These are phyloP conservation scores for Cromileptes altivelis DNA, from an alignment of 2,113 vertebrate species.

Conservation along the genomic window DNA sequence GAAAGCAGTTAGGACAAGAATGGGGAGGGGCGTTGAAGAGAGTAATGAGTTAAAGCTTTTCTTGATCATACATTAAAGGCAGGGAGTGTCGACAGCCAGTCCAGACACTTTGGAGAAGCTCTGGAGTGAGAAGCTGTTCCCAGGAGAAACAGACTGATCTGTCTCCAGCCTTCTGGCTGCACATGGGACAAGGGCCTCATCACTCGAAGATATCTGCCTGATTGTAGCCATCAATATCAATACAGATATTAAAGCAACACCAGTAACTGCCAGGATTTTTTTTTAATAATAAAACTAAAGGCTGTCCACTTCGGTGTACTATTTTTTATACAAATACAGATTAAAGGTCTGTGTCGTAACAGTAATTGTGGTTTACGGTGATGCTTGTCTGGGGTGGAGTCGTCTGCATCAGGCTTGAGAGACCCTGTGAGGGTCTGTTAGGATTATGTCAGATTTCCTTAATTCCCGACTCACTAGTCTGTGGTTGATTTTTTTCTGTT, in stretches of 20 bases:
- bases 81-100: slow-evolving; percentile 80
- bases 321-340: background rate
- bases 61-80: slow-evolving; percentile 85
- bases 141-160: slow-evolving; percentile 72
- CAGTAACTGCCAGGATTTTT: background rate
- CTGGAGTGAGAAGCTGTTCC: slow-evolving; percentile 69
- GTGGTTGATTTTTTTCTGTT: slow-evolving; percentile 23
- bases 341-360: background rate
- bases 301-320: background rate
- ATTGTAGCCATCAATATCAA: slow-evolving; percentile 23
- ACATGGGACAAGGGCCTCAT: slow-evolving; percentile 37
- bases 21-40: slow-evolving; percentile 71
- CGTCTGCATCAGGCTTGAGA: slow-evolving; percentile 25
- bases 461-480: slow-evolving; percentile 25
- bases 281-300: background rate
- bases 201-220: slow-evolving; percentile 36
- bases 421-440: slow-evolving; percentile 33
- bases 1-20: slow-evolving; percentile 81
- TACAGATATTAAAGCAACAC: background rate
- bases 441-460: slow-evolving; percentile 61
- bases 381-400: slow-evolving; percentile 49
- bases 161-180: slow-evolving; percentile 71
- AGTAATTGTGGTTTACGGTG: slow-evolving; percentile 10
- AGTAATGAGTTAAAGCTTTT: slow-evolving; percentile 82
- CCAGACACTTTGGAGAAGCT: slow-evolving; percentile 81